Evolutionary conservation across 2,888 invertebrate genomes (phyloP).

Genomic region (Hofmannophila pseudospretella): DNA sequence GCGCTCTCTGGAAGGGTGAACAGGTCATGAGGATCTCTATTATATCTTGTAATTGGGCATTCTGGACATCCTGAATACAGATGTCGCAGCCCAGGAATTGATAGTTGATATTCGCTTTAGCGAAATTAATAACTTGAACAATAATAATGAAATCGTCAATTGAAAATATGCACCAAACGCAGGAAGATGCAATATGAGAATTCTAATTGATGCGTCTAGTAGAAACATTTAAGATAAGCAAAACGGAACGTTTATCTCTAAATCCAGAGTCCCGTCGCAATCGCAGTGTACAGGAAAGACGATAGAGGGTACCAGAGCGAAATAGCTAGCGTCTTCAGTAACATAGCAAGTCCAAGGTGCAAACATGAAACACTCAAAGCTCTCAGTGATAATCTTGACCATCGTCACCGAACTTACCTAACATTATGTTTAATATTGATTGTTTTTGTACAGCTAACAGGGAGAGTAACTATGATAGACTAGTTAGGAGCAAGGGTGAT

Average conservation of each 20-base stretch:
- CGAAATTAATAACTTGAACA: no score
- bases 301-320: slow-evolving; percentile 75
- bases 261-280: slow-evolving; percentile 70
- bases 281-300: slow-evolving; percentile 74
- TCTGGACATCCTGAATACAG: no score
- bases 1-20: no score
- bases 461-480: slow-evolving; percentile 42
- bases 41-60: no score
- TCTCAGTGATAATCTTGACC: slow-evolving; percentile 65
- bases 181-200: no score
- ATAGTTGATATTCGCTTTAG: no score
- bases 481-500: slow-evolving; percentile 5
- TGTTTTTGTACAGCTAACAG: slow-evolving; percentile 41
- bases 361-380: slow-evolving; percentile 80
- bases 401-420: slow-evolving; percentile 69
- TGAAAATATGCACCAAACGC: no score
- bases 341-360: slow-evolving; percentile 80
- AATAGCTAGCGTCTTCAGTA: slow-evolving; percentile 76
- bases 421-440: slow-evolving; percentile 29
- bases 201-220: no score
- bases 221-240: slow-evolving; percentile 17
- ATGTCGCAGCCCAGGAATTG: no score
- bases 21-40: no score
- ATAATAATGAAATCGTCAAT: no score
- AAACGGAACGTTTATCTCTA: slow-evolving; percentile 35